phyloP scores from a whole-genome alignment of 1,140 invertebrate species.

The Drosophila funebris region DNA sequence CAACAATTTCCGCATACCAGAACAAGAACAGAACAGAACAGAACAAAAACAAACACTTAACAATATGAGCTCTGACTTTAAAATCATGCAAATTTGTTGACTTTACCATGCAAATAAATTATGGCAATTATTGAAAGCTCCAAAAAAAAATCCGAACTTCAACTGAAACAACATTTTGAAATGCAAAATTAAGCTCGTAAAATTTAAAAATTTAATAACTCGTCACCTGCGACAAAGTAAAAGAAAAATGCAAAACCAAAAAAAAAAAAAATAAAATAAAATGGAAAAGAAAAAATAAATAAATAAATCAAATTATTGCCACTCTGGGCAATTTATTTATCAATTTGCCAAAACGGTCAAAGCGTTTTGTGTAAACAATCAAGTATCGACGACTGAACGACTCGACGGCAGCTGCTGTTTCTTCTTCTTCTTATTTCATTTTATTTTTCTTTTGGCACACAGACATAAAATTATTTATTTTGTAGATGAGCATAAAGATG shows the following conservation, averaged over 20 bases:
- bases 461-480: constrained; percentile 52
- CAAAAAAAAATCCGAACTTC: constrained; percentile 17
- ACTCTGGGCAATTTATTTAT: constrained; percentile 61
- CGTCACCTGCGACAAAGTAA: constrained; percentile 21
- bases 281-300: constrained; percentile 30
- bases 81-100: constrained; percentile 63
- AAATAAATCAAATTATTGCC: constrained; percentile 72
- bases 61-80: constrained; percentile 41
- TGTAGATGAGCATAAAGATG: constrained; percentile 26
- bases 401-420: constrained; percentile 19
- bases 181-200: constrained; percentile 49
- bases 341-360: constrained; percentile 66
- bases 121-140: constrained; percentile 66
- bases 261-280: background rate
- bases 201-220: constrained; percentile 57
- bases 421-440: no score
- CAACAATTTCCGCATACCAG: constrained; percentile 68
- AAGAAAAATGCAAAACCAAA: background rate
- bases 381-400: constrained; percentile 22
- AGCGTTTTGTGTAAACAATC: constrained; percentile 60
- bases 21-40: no score
- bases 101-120: constrained; percentile 72
- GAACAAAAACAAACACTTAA: constrained; percentile 37
- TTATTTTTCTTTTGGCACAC: constrained; percentile 33
- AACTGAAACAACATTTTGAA: constrained; percentile 25